These are phyloP conservation scores for Stomatorhinus ivindoensis DNA, from an alignment of 2,113 vertebrate genomes.

Conservation along the genomic window DNA sequence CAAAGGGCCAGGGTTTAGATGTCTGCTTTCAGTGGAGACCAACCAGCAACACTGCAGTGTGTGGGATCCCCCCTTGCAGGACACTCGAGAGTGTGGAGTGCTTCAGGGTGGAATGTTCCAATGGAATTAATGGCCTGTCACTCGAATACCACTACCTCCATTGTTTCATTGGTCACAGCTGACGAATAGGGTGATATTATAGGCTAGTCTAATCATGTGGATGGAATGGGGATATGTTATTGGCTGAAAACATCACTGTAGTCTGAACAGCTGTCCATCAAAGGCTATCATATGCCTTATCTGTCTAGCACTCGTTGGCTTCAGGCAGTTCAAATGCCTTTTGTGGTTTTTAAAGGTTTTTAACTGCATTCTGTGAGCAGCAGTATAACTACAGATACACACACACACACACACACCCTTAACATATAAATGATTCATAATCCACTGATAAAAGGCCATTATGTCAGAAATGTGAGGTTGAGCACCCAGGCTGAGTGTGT, in stretches of 20 bases:
- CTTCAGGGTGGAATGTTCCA: not conserved
- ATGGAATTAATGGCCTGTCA: not conserved
- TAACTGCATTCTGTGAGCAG: not conserved
- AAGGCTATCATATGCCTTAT: not conserved
- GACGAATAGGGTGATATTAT: not conserved
- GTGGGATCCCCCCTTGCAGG: not conserved
- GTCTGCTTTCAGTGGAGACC: not conserved
- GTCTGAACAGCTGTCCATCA: not conserved
- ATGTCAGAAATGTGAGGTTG: not conserved
- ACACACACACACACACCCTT: not conserved
- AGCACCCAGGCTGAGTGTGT: not conserved
- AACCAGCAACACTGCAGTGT: not conserved
- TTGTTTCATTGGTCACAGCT: not conserved
- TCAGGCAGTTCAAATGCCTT: not conserved
- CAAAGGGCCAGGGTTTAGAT: not conserved
- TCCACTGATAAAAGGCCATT: not conserved
- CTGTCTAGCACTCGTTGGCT: not conserved
- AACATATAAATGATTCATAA: constrained; percentile 15
- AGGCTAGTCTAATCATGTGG: not conserved
- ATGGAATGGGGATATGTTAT: not conserved
- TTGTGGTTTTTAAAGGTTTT: constrained; percentile 19
- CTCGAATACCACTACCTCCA: not conserved
- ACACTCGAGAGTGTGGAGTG: not conserved
- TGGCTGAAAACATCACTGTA: not conserved
- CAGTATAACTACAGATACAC: constrained; percentile 8